Percentiles rank a stretch among this genome's conserved stretches.
Conservation (phyloP, 2,797 vertebrate genomes). For the Melanotaenia pygmaea region DNA sequence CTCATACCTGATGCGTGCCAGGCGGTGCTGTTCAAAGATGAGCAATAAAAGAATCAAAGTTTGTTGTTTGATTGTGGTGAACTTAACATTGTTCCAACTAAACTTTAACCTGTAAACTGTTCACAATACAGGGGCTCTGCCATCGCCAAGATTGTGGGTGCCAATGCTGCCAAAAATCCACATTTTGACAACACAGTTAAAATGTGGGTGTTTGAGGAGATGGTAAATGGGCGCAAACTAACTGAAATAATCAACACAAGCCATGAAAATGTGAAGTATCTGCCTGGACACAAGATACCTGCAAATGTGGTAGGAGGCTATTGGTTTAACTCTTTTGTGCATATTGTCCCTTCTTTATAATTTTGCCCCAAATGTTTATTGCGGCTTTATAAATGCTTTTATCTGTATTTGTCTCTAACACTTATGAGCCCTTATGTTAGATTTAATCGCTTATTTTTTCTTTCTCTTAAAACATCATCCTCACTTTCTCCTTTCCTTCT, state of each 20-base stretch:
- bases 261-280: slow-evolving; percentile 95
- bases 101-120: slow-evolving; percentile 25
- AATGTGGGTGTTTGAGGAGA: slow-evolving; percentile 99
- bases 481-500: background rate
- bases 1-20: background rate
- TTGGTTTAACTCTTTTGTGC: background rate
- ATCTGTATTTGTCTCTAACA: background rate
- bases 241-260: slow-evolving; percentile 95
- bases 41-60: slow-evolving; percentile 1
- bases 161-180: slow-evolving; percentile 84
- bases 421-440: background rate
- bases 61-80: slow-evolving; percentile 1
- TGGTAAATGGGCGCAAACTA: slow-evolving; percentile 87
- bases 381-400: slow-evolving; percentile 7
- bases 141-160: slow-evolving; percentile 93
- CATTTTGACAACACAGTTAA: slow-evolving; percentile 87
- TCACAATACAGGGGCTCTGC: slow-evolving; percentile 90
- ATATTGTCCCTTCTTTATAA: background rate
- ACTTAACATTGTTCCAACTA: background rate
- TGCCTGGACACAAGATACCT: slow-evolving; percentile 93
- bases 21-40: slow-evolving; percentile 5
- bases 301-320: slow-evolving; percentile 89
- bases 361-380: background rate
- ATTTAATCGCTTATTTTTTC: background rate
- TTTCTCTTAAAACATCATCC: background rate